Conservation (phyloP, 2,888 invertebrate species). For the Spialia ferax region DNA sequence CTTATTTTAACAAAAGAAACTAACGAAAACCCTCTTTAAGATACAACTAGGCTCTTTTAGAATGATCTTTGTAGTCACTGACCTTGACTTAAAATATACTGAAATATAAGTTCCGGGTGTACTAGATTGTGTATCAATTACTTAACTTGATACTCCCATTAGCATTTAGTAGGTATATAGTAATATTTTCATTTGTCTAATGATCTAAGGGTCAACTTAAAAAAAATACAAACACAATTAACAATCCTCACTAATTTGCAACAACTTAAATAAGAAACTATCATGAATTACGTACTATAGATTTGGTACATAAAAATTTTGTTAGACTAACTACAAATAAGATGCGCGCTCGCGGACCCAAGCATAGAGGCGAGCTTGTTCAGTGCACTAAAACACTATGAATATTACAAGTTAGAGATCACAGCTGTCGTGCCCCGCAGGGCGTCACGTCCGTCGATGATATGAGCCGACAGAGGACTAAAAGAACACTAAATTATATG, state of each 20-base stretch:
- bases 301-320: slow-evolving; percentile 85
- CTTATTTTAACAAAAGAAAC: too few species aligned
- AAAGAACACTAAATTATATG: slow-evolving; percentile 75
- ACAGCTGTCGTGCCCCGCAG: slow-evolving; percentile 78
- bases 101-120: too few species aligned
- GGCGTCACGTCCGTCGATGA: slow-evolving; percentile 68
- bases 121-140: too few species aligned
- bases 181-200: too few species aligned
- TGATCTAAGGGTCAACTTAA: slow-evolving; percentile 53
- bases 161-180: too few species aligned
- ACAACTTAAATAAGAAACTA: slow-evolving; percentile 78
- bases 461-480: slow-evolving; percentile 80
- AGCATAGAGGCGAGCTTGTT: slow-evolving; percentile 57
- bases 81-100: too few species aligned
- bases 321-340: slow-evolving; percentile 81
- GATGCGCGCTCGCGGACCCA: slow-evolving; percentile 64
- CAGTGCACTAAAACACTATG: slow-evolving; percentile 78
- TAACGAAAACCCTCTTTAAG: too few species aligned
- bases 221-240: slow-evolving; percentile 79
- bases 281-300: slow-evolving; percentile 80
- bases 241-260: slow-evolving; percentile 80
- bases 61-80: too few species aligned
- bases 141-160: too few species aligned
- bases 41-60: too few species aligned
- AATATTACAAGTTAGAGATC: slow-evolving; percentile 84